A percentile compares a stretch with the other conserved stretches of the same genome.
These are phyloP conservation scores for Copsychus sechellarum DNA, from an alignment of 2,113 vertebrate genomes.

Conservation along the genomic window DNA sequence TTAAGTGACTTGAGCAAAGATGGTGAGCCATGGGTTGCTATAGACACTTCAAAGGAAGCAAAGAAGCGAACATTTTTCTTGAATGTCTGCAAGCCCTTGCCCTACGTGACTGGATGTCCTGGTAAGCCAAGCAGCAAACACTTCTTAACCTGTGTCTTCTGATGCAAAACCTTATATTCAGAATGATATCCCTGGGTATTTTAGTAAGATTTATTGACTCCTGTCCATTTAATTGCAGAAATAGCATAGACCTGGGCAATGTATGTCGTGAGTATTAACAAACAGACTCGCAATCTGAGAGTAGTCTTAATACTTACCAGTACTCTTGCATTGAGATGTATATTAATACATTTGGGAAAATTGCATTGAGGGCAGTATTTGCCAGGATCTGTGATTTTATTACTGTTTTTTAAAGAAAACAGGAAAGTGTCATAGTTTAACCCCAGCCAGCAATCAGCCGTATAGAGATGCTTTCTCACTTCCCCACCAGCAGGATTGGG, in stretches of 20 bases:
- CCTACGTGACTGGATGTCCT: conserved; percentile 75
- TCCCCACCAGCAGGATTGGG: fast-evolving
- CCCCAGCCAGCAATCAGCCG: background rate
- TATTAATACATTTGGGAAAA: background rate
- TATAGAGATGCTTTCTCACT: background rate
- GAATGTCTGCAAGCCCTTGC: conserved; percentile 89
- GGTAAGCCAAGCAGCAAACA: conserved; percentile 66
- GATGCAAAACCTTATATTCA: background rate
- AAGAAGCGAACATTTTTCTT: conserved; percentile 83
- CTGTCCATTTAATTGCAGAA: background rate
- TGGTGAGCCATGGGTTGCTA: conserved; percentile 81
- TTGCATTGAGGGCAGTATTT: background rate
- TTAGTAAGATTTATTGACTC: background rate
- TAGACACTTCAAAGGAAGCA: conserved; percentile 77
- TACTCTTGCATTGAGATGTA: background rate
- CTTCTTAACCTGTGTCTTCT: background rate
- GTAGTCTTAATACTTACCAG: background rate
- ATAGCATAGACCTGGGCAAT: background rate
- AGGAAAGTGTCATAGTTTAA: background rate
- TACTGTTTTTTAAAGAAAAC: background rate
- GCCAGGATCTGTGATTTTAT: background rate
- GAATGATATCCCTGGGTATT: background rate
- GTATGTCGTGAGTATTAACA: background rate
- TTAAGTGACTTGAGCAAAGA: conserved; percentile 84
- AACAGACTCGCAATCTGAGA: background rate